Evolutionary conservation across 2,888 invertebrate genomes (phyloP), one percentile per base, ranked within the genome.

Genomic region (Biston stratarius): DNA sequence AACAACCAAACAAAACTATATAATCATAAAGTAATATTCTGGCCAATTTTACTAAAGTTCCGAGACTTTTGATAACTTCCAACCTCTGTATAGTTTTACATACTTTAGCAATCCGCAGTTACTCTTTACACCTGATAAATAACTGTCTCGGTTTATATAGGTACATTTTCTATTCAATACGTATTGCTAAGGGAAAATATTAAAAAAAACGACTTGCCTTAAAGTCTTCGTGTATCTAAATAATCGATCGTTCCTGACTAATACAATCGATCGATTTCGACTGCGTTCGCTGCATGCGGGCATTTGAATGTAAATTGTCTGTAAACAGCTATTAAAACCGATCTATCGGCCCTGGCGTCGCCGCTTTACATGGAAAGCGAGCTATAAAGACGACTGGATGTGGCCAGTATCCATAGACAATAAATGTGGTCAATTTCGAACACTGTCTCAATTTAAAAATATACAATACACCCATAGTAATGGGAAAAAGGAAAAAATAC

Each of bases 331-430:
- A 44, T 55, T 12, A 53, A 24, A 7, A 40, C 3, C 24, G 42
- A 42, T 55, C 40, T 14, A 8, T 7, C 59, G 40, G n/a, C 48
- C 59, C 48, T 49, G 59, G 38, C 24, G 59, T n/a, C 38, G 12
- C 38, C 59, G 33, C 33, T 59, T 59, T 49, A 59, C 40, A 59
- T 49, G 49, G 40, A 49, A 58, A 48, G 6, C 48, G 15, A 12
- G 48, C 47, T 48, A 48, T 58, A 47, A 36, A 59, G 12, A 8
- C 48, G 11, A 8, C 36, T 47, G 38, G 12, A 36, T 58, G 38
- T 11, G 10, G 36, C 47, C 11, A 11, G n/a, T 34, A 44, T 36
- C 47, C 47, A 47, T 34, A 47, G 45, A 57, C 57, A 58, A 58
- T 58, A 38, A 9, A 52, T 36, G 24, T 36, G 36, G 12, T 24